Conservation (phyloP, 2,797 vertebrate genomes). For the Hafferia zeledoni region DNA sequence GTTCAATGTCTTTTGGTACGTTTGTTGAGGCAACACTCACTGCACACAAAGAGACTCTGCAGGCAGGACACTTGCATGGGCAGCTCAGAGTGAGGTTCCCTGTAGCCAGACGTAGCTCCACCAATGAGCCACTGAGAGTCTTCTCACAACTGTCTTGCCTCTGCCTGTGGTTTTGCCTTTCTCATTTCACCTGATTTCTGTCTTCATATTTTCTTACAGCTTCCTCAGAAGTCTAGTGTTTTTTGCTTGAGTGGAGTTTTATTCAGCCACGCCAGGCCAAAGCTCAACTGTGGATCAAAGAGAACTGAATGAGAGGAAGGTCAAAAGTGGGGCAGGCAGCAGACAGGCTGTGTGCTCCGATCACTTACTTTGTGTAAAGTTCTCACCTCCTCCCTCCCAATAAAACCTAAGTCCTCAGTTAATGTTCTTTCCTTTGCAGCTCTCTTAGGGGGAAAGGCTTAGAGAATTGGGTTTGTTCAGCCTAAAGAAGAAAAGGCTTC, state of each 20-base stretch:
- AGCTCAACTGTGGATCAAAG: not conserved
- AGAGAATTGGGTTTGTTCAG: not conserved
- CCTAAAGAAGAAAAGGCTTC: not conserved
- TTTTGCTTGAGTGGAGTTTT: not conserved
- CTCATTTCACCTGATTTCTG: not conserved
- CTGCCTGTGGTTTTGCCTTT: not conserved
- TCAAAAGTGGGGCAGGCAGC: not conserved
- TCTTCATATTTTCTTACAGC: not conserved
- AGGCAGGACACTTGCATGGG: not conserved
- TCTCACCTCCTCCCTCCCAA: not conserved
- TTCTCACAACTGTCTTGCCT: not conserved
- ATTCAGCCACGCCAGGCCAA: not conserved
- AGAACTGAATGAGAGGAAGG: not conserved
- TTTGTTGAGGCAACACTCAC: not conserved
- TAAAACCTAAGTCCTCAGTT: not conserved
- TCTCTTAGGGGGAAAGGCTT: not conserved
- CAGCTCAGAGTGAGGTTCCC: accelerated
- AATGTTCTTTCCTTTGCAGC: not conserved
- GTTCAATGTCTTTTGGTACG: not conserved
- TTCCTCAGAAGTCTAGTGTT: not conserved
- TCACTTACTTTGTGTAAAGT: not conserved
- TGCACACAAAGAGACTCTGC: not conserved
- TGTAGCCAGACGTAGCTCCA: accelerated
- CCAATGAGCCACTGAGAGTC: accelerated
- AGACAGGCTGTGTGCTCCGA: not conserved